phyloP scores from a whole-genome alignment of 2,888 invertebrate species.

The Drosophila macrothrix region DNA sequence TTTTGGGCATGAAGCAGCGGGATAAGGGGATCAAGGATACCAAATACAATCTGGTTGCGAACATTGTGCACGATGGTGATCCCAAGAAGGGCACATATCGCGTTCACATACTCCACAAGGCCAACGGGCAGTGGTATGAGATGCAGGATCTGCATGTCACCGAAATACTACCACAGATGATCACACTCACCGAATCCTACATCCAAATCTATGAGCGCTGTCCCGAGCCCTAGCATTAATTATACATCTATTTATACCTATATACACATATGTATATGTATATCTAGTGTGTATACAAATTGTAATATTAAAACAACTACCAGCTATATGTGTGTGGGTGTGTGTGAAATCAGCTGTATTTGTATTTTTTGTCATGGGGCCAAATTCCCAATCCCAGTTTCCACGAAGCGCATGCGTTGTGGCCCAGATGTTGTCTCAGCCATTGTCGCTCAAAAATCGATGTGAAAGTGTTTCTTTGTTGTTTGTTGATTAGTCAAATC shows the following conservation, averaged over 20 bases:
- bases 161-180: slow-evolving; percentile 99
- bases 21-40: slow-evolving; percentile 91
- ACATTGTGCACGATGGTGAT: slow-evolving; percentile 99
- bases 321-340: background rate
- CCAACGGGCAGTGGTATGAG: slow-evolving; percentile 94
- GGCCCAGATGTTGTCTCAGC: slow-evolving; percentile 41
- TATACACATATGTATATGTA: slow-evolving; percentile 9
- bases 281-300: background rate
- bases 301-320: slow-evolving; percentile 20
- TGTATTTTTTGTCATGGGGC: background rate
- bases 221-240: slow-evolving; percentile 55
- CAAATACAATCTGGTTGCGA: slow-evolving; percentile 98
- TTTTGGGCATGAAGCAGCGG: slow-evolving; percentile 93
- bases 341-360: slow-evolving; percentile 2
- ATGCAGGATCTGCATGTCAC: slow-evolving; percentile 99
- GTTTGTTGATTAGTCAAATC: slow-evolving; percentile 29
- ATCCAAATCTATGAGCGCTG: slow-evolving; percentile 93
- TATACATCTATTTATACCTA: slow-evolving; percentile 16
- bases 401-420: slow-evolving; percentile 51
- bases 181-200: slow-evolving; percentile 99
- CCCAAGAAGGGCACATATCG: slow-evolving; percentile 97
- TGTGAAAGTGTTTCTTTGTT: slow-evolving; percentile 21
- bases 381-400: background rate
- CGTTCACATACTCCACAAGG: slow-evolving; percentile 96
- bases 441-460: slow-evolving; percentile 62